Evolutionary conservation across 1,140 invertebrate species (phyloP), one percentile per base, ranked within the genome.

Genomic region (Bombus confusus): DNA sequence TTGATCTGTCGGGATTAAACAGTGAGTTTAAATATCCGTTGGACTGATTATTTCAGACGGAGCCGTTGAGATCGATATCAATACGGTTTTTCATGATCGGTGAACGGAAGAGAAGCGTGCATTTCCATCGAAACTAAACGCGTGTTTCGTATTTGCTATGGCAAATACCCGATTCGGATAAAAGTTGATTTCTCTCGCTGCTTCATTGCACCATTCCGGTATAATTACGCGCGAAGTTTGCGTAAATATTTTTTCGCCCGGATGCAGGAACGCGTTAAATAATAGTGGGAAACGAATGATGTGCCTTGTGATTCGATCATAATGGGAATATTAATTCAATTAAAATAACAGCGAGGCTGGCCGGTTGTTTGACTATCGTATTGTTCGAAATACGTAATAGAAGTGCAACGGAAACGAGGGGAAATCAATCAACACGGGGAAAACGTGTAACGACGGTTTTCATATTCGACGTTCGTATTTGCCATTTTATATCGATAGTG

Each of bases 261-360:
- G 1, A 12, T 34, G 31, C n/a, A 5, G 62, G 2, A 15, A 4
- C 5, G 25, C 43, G 25, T 47, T 47, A 68, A 37, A 64, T 66
- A 79, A 68, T 34, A n/a, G 64, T 31, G 25, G 13, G 4, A n/a
- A 62, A 64, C 22, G 6, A 28, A n/a, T 8, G 31, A 52, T 8
- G 15, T 25, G 41, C 41, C 18, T 31, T 18, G 12, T 47, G 74
- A 25, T 22, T n/a, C 62, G 34, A 52, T 22, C 5, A 37, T 79
- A 47, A 79, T 47, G 25, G 10, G 15, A 52, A 80, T 66, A 34
- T 79, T 79, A 66, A 79, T 43, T 3, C 77, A 43, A 34, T 34
- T 43, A 25, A 78, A 64, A 43, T 64, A 66, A 31, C 37, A 41
- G 22, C 10, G 28, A 31, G n/a, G 0, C 6, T 12, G 31, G 22